Percentiles rank a stretch among this genome's conserved stretches.
Conservation (phyloP, 2,797 vertebrate species). For the Ataeniobius toweri region DNA sequence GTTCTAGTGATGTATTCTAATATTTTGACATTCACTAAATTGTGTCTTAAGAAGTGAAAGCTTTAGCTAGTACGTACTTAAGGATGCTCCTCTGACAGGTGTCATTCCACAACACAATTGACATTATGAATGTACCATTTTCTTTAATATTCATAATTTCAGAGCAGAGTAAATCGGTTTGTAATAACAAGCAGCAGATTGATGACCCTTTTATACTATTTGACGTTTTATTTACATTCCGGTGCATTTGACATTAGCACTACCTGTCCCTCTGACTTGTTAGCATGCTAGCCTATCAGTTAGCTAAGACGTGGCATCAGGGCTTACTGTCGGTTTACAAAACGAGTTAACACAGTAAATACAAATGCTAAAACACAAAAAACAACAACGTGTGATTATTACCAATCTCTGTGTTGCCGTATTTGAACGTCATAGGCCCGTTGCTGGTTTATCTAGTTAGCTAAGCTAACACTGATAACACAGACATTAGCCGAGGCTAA, state of each 20-base stretch:
- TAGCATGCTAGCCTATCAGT: slow-evolving; percentile 24
- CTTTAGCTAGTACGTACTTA: not conserved
- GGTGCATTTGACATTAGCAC: slow-evolving; percentile 17
- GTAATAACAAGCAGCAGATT: not conserved
- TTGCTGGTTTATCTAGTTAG: slow-evolving; percentile 14
- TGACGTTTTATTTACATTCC: slow-evolving; percentile 15
- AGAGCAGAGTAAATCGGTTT: not conserved
- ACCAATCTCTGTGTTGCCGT: slow-evolving; percentile 5
- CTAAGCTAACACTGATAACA: slow-evolving; percentile 45
- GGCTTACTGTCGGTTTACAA: not conserved
- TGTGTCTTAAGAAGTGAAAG: not conserved
- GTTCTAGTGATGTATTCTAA: not conserved
- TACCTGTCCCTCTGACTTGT: not conserved
- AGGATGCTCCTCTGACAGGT: slow-evolving; percentile 59
- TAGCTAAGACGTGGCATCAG: not conserved
- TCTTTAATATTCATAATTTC: not conserved
- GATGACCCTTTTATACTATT: not conserved
- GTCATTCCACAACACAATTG: slow-evolving; percentile 12
- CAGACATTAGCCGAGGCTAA: slow-evolving; percentile 40
- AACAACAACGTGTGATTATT: not conserved
- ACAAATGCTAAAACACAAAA: not conserved
- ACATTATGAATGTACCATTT: not conserved
- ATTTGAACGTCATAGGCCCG: not conserved
- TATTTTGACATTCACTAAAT: not conserved
- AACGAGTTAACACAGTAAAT: not conserved